phyloP scores from a whole-genome alignment of 2,888 invertebrate genomes.

The Camptogramma bilineatum region DNA sequence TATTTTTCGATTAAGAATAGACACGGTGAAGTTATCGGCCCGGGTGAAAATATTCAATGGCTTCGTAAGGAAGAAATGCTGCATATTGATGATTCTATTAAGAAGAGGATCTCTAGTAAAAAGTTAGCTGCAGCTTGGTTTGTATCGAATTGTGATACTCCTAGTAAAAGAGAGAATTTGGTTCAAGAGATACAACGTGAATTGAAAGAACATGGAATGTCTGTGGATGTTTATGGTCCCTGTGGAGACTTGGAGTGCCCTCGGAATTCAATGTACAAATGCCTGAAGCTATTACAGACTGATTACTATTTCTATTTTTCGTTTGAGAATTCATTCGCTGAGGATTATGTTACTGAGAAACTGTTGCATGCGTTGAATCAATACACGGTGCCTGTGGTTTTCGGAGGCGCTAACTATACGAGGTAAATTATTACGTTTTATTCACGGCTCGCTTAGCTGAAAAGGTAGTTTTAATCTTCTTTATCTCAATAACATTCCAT shows the following conservation, averaged over 20 bases:
- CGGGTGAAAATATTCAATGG: conserved; percentile 55
- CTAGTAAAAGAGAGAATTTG: conserved; percentile 50
- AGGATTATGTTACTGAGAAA: conserved; percentile 73
- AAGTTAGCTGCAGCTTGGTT: conserved; percentile 55
- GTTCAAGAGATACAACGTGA: conserved; percentile 45
- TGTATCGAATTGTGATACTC: conserved; percentile 61
- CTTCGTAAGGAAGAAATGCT: conserved; percentile 49
- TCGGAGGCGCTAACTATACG: conserved; percentile 68
- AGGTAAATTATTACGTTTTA: conserved; percentile 49
- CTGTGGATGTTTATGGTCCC: conserved; percentile 59
- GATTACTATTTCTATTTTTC: conserved; percentile 69
- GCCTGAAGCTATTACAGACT: conserved; percentile 52
- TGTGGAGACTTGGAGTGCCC: conserved; percentile 58
- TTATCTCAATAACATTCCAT: too few relatives aligned
- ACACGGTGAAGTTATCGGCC: conserved; percentile 52
- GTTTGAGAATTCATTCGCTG: conserved; percentile 65
- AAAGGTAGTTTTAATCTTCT: too few relatives aligned
- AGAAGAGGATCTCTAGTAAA: conserved; percentile 32
- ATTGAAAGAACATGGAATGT: conserved; percentile 46
- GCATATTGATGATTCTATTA: conserved; percentile 41
- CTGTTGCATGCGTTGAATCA: conserved; percentile 59
- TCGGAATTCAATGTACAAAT: conserved; percentile 45
- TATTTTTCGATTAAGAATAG: conserved; percentile 58
- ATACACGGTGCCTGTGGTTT: conserved; percentile 66
- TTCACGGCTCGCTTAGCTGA: too few relatives aligned